Conservation (phyloP, 2,797 vertebrate genomes). For the Leucoraja ocellata region DNA sequence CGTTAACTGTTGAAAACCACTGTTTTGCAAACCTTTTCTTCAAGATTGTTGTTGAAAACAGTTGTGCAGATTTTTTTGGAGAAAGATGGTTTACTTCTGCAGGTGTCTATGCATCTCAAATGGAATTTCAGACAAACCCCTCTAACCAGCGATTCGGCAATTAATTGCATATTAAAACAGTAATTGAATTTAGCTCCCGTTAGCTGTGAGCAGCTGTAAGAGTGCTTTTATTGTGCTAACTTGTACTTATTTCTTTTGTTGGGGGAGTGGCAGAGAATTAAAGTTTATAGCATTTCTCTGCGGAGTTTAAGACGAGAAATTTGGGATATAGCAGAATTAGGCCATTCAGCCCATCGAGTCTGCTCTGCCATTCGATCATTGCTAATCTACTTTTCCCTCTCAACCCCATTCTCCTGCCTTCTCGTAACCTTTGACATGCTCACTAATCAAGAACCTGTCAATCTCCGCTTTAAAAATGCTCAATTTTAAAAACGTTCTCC, state of each 20-base stretch:
- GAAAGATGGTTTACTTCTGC: neutral
- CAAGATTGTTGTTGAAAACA: slow-evolving; percentile 10
- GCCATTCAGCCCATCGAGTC: too few species aligned
- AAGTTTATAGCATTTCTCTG: neutral
- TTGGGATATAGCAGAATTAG: neutral
- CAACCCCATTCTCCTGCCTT: too few species aligned
- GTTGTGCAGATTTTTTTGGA: slow-evolving; percentile 20
- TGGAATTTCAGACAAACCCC: slow-evolving; percentile 3
- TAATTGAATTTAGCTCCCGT: neutral
- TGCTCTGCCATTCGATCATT: too few species aligned
- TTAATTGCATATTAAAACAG: neutral
- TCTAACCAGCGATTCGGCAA: neutral
- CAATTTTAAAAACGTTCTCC: too few species aligned
- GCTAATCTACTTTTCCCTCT: too few species aligned
- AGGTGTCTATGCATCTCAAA: neutral
- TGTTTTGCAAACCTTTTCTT: slow-evolving; percentile 3
- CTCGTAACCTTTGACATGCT: too few species aligned
- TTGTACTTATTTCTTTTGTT: neutral
- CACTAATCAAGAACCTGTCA: too few species aligned
- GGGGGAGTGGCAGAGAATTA: neutral
- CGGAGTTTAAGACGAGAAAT: neutral
- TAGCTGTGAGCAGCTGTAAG: neutral
- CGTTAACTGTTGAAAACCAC: slow-evolving; percentile 11
- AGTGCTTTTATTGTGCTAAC: neutral
- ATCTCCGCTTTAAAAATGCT: too few species aligned